phyloP scores from a whole-genome alignment of 1,140 invertebrate genomes.

The Octopus sinensis region DNA sequence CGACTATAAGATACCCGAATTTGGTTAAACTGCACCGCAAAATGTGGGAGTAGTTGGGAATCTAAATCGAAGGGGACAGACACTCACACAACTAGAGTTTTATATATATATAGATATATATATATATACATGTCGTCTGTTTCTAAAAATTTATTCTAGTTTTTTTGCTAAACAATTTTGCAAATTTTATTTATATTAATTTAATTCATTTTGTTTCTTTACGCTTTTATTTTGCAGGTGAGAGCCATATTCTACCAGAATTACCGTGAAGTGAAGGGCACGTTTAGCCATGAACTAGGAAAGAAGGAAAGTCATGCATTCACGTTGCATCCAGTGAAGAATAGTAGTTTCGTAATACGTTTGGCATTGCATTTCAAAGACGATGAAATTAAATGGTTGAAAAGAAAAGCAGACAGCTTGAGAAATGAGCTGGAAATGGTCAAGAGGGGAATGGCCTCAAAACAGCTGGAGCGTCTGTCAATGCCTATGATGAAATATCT shows the following conservation, averaged over 20 bases:
- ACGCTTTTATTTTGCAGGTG: constrained; percentile 73
- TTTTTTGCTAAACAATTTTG: too few relatives aligned
- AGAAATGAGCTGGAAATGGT: constrained; percentile 32
- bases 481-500: neutral
- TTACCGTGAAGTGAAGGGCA: constrained; percentile 72
- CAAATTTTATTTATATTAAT: too few relatives aligned
- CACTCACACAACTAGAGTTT: too few relatives aligned
- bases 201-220: too few relatives aligned
- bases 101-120: too few relatives aligned
- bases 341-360: constrained; percentile 79
- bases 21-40: too few relatives aligned
- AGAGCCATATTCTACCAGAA: constrained; percentile 93
- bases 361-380: constrained; percentile 65
- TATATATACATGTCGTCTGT: too few relatives aligned
- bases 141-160: too few relatives aligned
- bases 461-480: neutral
- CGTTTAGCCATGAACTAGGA: constrained; percentile 81
- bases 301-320: constrained; percentile 84
- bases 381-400: constrained; percentile 29
- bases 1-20: too few relatives aligned
- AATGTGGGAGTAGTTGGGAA: too few relatives aligned
- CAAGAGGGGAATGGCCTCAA: neutral
- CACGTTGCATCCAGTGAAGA: constrained; percentile 92
- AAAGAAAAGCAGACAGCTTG: constrained; percentile 40
- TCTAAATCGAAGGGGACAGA: too few relatives aligned